Evolutionary conservation across 2,888 invertebrate species (phyloP).

Genomic region (Trichogramma evanescens): DNA sequence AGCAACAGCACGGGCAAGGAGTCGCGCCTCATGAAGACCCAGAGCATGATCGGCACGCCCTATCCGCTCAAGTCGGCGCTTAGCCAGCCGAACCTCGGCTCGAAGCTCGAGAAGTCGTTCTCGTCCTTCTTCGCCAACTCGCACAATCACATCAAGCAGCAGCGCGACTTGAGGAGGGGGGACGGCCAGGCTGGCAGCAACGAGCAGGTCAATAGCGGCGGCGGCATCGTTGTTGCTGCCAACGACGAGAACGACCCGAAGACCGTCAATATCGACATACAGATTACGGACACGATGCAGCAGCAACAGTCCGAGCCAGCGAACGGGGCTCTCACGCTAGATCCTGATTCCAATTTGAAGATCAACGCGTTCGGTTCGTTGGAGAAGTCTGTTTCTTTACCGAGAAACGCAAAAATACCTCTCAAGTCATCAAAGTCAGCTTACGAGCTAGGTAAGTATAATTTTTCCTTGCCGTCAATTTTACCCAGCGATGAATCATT

Average conservation of each 20-base stretch:
- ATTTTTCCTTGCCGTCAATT: not conserved
- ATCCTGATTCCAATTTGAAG: constrained; percentile 25
- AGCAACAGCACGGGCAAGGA: constrained; percentile 40
- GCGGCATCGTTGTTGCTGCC: constrained; percentile 27
- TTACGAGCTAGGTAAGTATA: constrained; percentile 37
- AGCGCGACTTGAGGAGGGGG: constrained; percentile 50
- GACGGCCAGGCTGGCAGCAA: constrained; percentile 24
- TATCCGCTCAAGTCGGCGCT: constrained; percentile 44
- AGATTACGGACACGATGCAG: constrained; percentile 41
- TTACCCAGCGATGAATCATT: not conserved
- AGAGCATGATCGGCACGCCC: constrained; percentile 45
- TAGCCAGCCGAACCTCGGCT: constrained; percentile 46
- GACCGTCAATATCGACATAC: constrained; percentile 44
- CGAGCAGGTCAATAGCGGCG: constrained; percentile 28
- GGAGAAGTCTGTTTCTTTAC: constrained; percentile 42
- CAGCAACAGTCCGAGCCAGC: not conserved
- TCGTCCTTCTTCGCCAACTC: constrained; percentile 59
- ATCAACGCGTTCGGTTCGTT: constrained; percentile 31
- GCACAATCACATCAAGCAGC: constrained; percentile 64
- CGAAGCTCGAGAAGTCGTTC: constrained; percentile 42
- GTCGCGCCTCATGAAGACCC: constrained; percentile 36
- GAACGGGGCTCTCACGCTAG: not conserved
- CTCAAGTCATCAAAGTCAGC: constrained; percentile 43
- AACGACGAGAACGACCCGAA: constrained; percentile 44
- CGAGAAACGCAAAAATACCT: constrained; percentile 37